Evolutionary conservation across 2,113 vertebrate genomes (phyloP), one percentile per base, ranked within the genome.

Genomic region (Protomyctophum bolini): DNA sequence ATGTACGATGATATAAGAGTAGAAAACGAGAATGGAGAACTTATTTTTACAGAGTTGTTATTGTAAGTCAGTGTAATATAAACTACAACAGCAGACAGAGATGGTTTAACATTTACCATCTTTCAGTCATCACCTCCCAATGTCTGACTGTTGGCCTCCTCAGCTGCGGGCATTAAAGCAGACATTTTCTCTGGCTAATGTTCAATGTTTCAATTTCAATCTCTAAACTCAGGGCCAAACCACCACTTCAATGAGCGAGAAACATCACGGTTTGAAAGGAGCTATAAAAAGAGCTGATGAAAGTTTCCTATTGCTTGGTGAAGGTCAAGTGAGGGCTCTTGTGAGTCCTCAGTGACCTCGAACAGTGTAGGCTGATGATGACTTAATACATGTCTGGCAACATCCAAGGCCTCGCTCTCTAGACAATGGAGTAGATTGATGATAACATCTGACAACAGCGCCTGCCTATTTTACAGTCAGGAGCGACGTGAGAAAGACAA

Each of bases 401-500:
- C 33, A 41, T 41, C 33, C 33, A 41, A 41, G 33, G 33, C 33
- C 33, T 41, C 5, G 33, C 33, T 41, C 28, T 0, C 29, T 12
- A 12, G 28, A 60, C 58, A 41, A 56, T 33, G 5, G 48, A 67
- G 55, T 51, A 70, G 66, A 86, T 85, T 10, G 33, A 70, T 75
- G 72, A 76, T 75, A 83, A 82, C 86, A 87, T 78, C 10, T 79
- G 85, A 76, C 83, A 83, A 75, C 70, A 81, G 77, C 73, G 72
- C 68, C 69, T 71, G 81, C 81, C 77, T 83, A 75, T 77, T 87
- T 75, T 72, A 68, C 72, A 82, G 78, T 86, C 79, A 73, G 82
- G 80, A 69, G 80, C 86, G 83, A 85, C 41, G 81, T 21, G 78
- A 85, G 67, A 68, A 75, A 62, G 76, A 86, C 47, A 62, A 83